A percentile compares a stretch with the other conserved stretches of the same genome.
These are phyloP conservation scores for Trachelus troglodyta DNA, from an alignment of 2,888 invertebrate genomes.

Conservation along the genomic window DNA sequence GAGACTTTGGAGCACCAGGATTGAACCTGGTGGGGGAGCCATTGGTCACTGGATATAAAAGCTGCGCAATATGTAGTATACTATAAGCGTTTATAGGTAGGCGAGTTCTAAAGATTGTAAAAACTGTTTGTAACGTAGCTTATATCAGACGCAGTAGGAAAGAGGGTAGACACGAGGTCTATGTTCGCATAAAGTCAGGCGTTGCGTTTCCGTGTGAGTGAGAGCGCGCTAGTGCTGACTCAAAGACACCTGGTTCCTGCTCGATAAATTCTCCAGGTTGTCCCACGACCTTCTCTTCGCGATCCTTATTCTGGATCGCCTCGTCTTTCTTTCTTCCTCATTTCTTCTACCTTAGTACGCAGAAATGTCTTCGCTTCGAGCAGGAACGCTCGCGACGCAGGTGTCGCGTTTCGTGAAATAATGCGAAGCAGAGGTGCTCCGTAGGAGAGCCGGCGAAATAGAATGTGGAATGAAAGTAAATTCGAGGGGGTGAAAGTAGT, in stretches of 20 bases:
- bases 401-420: not conserved
- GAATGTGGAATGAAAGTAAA: not conserved
- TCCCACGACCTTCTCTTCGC: conserved; percentile 28
- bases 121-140: conserved; percentile 23
- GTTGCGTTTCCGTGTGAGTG: not conserved
- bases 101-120: not conserved
- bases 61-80: not conserved
- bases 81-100: not conserved
- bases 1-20: not conserved
- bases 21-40: not conserved
- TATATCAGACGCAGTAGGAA: conserved; percentile 31
- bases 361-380: not conserved
- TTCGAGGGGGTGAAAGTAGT: not conserved
- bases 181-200: not conserved
- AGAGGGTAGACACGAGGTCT: conserved; percentile 7
- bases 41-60: not conserved
- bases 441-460: not conserved
- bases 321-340: conserved; percentile 5
- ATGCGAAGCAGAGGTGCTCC: not conserved
- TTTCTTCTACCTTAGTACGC: not conserved
- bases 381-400: not conserved
- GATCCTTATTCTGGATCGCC: conserved; percentile 18
- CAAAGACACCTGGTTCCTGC: conserved; percentile 47
- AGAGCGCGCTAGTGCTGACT: conserved; percentile 28
- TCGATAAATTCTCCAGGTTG: conserved; percentile 48